phyloP scores from a whole-genome alignment of 2,113 vertebrate genomes.

The Anarhynchus alexandrinus region DNA sequence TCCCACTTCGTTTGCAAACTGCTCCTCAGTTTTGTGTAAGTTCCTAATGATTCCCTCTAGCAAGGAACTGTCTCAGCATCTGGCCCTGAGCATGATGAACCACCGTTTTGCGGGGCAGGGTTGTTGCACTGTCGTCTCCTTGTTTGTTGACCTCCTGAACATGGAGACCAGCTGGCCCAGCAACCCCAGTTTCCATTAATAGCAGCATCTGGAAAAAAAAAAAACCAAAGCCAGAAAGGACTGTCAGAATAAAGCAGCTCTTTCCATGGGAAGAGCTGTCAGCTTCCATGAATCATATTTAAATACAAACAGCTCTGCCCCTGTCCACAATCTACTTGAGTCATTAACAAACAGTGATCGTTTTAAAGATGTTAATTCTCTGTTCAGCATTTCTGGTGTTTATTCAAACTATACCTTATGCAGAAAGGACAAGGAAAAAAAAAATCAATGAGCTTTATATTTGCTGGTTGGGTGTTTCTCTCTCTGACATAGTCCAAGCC shows the following conservation, averaged over 20 bases:
- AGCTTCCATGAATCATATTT: neutral
- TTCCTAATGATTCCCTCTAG: neutral
- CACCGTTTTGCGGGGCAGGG: slow-evolving; percentile 75
- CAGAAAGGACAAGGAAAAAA: neutral
- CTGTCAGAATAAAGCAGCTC: neutral
- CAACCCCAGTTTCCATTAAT: slow-evolving; percentile 88
- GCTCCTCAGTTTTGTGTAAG: neutral
- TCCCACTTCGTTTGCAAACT: neutral
- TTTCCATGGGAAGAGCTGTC: neutral
- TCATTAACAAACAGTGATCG: neutral
- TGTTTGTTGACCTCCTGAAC: slow-evolving; percentile 67
- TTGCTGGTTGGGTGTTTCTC: neutral
- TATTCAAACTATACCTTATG: neutral
- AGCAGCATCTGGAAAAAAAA: slow-evolving; percentile 67
- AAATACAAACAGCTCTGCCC: neutral
- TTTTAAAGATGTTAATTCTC: neutral
- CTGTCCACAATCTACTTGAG: neutral
- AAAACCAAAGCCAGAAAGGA: neutral
- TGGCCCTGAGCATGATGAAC: slow-evolving; percentile 75
- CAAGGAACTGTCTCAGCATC: slow-evolving; percentile 75
- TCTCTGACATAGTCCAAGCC: neutral
- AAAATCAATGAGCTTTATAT: neutral
- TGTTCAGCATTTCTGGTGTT: neutral
- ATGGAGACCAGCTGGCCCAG: slow-evolving; percentile 86
- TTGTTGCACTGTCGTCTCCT: slow-evolving; percentile 85